Conservation (phyloP, 2,797 vertebrate species). For the Echiichthys vipera region DNA sequence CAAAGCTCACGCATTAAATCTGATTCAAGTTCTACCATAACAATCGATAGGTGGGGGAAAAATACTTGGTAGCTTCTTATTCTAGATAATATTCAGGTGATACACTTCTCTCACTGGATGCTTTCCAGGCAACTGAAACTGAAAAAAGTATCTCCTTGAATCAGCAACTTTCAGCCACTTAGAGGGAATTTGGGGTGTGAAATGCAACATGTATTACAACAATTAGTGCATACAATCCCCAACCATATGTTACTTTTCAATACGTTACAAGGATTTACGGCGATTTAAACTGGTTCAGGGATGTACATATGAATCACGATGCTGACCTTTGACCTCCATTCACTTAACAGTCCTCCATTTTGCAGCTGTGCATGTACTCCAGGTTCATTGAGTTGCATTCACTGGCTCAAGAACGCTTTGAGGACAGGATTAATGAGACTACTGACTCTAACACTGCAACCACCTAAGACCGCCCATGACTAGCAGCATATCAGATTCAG, state of each 20-base stretch:
- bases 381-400: neutral
- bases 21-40: neutral
- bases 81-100: neutral
- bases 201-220: neutral
- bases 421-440: neutral
- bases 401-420: neutral
- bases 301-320: neutral
- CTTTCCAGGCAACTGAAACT: neutral
- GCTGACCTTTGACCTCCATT: conserved; percentile 24
- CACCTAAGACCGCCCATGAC: neutral
- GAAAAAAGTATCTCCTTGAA: neutral
- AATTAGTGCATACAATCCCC: neutral
- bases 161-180: neutral
- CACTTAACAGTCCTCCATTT: neutral
- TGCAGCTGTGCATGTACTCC: neutral
- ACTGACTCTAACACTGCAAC: neutral
- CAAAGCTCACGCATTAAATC: neutral
- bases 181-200: neutral
- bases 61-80: neutral
- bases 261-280: neutral
- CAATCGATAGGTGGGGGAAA: neutral
- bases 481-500: neutral
- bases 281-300: neutral
- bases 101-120: neutral
- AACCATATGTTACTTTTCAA: neutral